These are phyloP conservation scores for Grapholita molesta DNA, from an alignment of 1,140 invertebrate genomes.

Conservation along the genomic window DNA sequence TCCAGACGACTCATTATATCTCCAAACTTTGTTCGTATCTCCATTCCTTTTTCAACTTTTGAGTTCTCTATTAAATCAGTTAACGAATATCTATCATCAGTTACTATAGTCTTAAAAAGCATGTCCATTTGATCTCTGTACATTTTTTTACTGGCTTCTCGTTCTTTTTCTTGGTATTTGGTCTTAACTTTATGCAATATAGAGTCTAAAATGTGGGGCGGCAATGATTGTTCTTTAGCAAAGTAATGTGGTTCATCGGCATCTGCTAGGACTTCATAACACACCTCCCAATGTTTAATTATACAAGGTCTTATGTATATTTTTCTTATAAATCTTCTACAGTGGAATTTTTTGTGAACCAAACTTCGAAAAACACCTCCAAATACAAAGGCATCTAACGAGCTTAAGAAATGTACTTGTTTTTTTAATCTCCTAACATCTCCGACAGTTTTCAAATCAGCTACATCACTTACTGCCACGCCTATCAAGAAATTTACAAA, in stretches of 20 bases:
- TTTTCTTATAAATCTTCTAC: not conserved
- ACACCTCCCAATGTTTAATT: not conserved
- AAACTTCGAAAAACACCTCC: constrained; percentile 24
- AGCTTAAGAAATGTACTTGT: constrained; percentile 36
- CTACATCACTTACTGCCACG: constrained; percentile 78
- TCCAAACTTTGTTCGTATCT: not conserved
- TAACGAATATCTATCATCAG: not conserved
- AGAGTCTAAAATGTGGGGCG: not conserved
- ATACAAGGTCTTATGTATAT: not conserved
- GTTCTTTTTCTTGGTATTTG: not conserved
- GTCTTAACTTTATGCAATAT: not conserved
- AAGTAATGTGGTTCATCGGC: not conserved
- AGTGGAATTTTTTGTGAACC: constrained; percentile 1
- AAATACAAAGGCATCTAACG: not conserved
- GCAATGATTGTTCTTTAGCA: not conserved
- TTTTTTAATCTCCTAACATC: constrained; percentile 36
- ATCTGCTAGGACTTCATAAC: not conserved
- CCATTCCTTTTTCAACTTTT: not conserved
- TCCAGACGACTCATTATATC: not conserved
- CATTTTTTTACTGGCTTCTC: constrained; percentile 1
- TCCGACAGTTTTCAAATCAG: constrained; percentile 64
- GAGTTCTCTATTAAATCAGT: not conserved
- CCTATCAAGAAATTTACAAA: constrained; percentile 78
- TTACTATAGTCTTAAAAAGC: not conserved
- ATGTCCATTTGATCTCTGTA: constrained; percentile 3